Evolutionary conservation across 2,888 invertebrate species (phyloP), one percentile per base, ranked within the genome.

Genomic region (Catotricha subobsoleta): DNA sequence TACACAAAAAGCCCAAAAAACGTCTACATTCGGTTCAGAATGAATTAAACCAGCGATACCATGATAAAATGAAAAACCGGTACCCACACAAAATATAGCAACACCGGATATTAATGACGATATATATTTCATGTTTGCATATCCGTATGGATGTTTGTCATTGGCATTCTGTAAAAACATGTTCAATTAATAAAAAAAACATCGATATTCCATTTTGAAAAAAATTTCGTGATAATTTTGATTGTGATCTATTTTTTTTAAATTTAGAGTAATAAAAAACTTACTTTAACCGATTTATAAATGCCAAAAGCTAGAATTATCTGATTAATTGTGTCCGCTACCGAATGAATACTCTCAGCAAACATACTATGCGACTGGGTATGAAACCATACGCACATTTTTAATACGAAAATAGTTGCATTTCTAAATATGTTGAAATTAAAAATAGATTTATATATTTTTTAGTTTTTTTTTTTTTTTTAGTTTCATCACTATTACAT

Each of bases 291-390:
- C 20, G 97, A 95, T 65, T 94, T 91, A 59, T 91, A 84, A 56
- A 95, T 86, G 40, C 95, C 95, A 64, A 83, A 87, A 1, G 90
- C 92, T 43, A 97, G 67, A 55, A 97, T 91, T 38, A 91, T 59
- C 65, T 97, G 97, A 66, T 97, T 97, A 23, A 83, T 74, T 3
- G 94, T 92, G 62, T 97, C 97, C 7, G 95, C 95, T 43, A 91
- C 67, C 4, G 95, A 97, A 65, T 95, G 95, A 51, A 95, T 81
- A 49, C 84, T 81, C 65, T 95, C 95, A 0, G 97, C 87, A 59
- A 98, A 97, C 74, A 98, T 77, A 58, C 91, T 90, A 56, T 95
- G 92, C 1, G 97, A 98, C 20, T 95, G 95, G 12, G 94, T 95
- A 57, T 81, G 78, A 39, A 80, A 54, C 92, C 94, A 97, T 1